Evolutionary conservation across 2,797 vertebrate genomes (phyloP), one percentile per base, ranked within the genome.

Genomic region (Gadopsis bispinosus): DNA sequence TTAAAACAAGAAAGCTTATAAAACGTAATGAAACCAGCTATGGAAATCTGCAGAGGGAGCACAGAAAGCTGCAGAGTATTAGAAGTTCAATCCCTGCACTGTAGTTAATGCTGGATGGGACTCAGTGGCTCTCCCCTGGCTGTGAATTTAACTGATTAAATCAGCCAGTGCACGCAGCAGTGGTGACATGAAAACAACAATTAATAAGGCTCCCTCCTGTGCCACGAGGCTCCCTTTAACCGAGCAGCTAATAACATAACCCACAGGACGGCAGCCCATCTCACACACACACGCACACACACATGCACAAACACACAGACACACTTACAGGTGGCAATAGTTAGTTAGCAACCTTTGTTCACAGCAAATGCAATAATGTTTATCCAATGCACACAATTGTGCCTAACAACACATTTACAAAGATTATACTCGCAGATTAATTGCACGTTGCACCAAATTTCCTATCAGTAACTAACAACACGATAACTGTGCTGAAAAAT

Each of bases 71-170:
- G 87, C 74, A 88, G 87, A 87, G 87, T 77, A 91, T 92, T 92
- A 91, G 79, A 88, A 91, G 89, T 92, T 91, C 85, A 92, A 80
- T 92, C 91, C 85, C 85, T 78, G 88, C 91, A 84, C 93, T 93
- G 87, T 91, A 92, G 92, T 93, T 95, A 94, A 93, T 93, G 91
- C 92, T 94, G 88, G 91, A 92, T 92, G 92, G 92, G 92, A 93
- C 91, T 94, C 86, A 58, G 91, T 87, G 87, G 83, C 90, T 84
- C 89, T 95, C 94, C 93, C 93, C 90, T 90, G 88, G 90, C 94
- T 96, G 91, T 95, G 93, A 96, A 96, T 96, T 95, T 95, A 96
- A 94, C 94, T 96, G 96, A 96, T 97, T 97, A 97, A 96, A 96
- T 97, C 95, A 96, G 93, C 89, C 93, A 94, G 94, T 94, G 94